phyloP scores from a whole-genome alignment of 2,113 vertebrate species.

The Tonatia bakeri region DNA sequence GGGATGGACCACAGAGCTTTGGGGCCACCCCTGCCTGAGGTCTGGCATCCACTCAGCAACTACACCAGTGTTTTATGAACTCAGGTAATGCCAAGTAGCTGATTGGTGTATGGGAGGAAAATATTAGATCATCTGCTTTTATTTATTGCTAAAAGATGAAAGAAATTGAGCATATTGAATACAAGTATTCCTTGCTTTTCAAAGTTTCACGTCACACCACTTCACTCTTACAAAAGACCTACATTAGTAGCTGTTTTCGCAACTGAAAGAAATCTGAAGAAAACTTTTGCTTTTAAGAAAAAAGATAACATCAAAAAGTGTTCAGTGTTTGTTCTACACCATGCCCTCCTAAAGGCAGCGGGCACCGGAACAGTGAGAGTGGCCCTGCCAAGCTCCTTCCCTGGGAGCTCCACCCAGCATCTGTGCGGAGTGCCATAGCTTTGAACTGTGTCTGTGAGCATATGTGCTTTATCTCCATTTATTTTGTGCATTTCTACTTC shows the following conservation, averaged over 20 bases:
- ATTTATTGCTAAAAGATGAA: neutral
- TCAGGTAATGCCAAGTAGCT: neutral
- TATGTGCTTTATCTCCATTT: neutral
- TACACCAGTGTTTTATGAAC: fast-evolving
- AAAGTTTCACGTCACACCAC: neutral
- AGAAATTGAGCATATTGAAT: neutral
- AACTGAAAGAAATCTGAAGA: neutral
- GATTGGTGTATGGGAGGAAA: neutral
- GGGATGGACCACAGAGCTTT: neutral
- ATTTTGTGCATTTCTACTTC: neutral
- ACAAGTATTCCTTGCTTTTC: neutral
- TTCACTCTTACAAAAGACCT: neutral
- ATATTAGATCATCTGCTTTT: neutral
- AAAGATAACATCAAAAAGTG: neutral
- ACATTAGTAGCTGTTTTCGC: neutral
- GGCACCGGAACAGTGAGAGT: too few relatives aligned
- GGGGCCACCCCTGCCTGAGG: neutral
- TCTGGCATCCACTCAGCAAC: fast-evolving
- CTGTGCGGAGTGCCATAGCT: neutral
- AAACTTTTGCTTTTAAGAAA: neutral
- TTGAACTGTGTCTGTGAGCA: neutral
- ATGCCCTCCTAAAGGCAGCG: neutral
- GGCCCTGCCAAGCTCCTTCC: neutral
- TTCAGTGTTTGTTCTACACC: neutral
- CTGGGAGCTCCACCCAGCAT: neutral